A percentile compares a stretch with the other conserved stretches of the same genome.
These are phyloP conservation scores for Eudorcas thomsonii DNA, from an alignment of 2,113 vertebrate species.

Conservation along the genomic window DNA sequence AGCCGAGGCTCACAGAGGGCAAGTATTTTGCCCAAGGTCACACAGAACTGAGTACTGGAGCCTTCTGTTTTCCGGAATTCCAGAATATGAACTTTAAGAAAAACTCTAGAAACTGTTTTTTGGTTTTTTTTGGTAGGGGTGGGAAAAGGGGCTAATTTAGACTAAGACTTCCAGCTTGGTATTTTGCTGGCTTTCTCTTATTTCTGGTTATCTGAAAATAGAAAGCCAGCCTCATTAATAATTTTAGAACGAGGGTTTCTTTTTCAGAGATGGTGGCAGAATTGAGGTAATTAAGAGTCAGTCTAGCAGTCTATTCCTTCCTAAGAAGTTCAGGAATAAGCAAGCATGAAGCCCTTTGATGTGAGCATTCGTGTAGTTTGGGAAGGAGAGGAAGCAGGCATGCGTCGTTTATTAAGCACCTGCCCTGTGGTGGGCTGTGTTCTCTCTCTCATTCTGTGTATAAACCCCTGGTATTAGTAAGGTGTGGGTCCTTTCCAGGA, in stretches of 20 bases:
- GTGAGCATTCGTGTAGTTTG: fast-evolving
- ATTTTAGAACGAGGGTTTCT: not conserved
- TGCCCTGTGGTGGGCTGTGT: not conserved
- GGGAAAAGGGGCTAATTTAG: not conserved
- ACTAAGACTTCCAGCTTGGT: not conserved
- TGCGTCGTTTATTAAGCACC: not conserved
- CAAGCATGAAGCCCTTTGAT: not conserved
- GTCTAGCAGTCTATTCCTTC: not conserved
- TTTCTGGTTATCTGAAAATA: not conserved
- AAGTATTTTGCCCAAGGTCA: not conserved
- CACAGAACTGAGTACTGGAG: not conserved
- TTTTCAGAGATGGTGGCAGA: not conserved
- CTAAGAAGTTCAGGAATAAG: not conserved
- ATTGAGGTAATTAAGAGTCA: not conserved
- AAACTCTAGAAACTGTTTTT: not conserved
- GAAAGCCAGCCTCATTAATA: not conserved
- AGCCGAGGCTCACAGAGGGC: not conserved
- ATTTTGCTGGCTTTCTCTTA: not conserved
- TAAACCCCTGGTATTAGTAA: not conserved
- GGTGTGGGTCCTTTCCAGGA: not conserved
- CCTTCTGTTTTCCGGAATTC: not conserved
- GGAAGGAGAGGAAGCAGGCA: fast-evolving
- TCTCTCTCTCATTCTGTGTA: not conserved
- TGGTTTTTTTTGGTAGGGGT: too few species aligned
- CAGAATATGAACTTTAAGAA: not conserved